A percentile compares a stretch with the other conserved stretches of the same genome.
Evolutionary conservation across 2,113 vertebrate species (phyloP).

Genomic region (Gallinago media): DNA sequence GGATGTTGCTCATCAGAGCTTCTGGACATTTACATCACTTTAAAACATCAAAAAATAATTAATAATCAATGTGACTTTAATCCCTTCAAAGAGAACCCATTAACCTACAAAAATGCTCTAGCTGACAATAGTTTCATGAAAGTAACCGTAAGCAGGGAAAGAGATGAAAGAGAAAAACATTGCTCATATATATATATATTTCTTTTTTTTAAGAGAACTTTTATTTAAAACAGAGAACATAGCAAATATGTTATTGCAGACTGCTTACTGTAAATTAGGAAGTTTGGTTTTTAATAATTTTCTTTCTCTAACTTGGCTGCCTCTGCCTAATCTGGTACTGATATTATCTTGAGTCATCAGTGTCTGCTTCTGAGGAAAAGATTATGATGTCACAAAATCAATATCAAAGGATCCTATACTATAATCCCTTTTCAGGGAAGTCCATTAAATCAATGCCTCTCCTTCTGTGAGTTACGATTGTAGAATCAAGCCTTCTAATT

Average conservation of each 20-base stretch:
- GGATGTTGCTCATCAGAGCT: constrained; percentile 19
- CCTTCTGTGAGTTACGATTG: constrained; percentile 10
- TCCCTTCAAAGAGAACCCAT: constrained; percentile 38
- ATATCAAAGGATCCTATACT: constrained; percentile 1
- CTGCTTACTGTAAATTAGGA: neutral
- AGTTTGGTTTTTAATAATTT: neutral
- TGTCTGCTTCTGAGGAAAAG: constrained; percentile 19
- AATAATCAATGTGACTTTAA: constrained; percentile 56
- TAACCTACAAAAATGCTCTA: neutral
- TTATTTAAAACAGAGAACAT: neutral
- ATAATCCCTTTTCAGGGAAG: constrained; percentile 55
- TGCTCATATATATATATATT: neutral
- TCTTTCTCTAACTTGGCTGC: neutral
- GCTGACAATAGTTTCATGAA: neutral
- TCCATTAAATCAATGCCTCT: constrained; percentile 49
- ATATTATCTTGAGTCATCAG: constrained; percentile 23
- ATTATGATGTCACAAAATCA: constrained; percentile 61
- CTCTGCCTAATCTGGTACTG: neutral
- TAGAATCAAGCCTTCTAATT: constrained; percentile 31
- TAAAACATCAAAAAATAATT: constrained; percentile 56
- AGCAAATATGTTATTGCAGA: neutral
- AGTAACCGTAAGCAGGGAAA: neutral
- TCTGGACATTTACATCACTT: constrained; percentile 40
- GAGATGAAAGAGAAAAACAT: constrained; percentile 12
- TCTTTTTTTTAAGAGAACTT: neutral